Evolutionary conservation across 2,888 invertebrate genomes (phyloP).

Genomic region (Phortica okadai): DNA sequence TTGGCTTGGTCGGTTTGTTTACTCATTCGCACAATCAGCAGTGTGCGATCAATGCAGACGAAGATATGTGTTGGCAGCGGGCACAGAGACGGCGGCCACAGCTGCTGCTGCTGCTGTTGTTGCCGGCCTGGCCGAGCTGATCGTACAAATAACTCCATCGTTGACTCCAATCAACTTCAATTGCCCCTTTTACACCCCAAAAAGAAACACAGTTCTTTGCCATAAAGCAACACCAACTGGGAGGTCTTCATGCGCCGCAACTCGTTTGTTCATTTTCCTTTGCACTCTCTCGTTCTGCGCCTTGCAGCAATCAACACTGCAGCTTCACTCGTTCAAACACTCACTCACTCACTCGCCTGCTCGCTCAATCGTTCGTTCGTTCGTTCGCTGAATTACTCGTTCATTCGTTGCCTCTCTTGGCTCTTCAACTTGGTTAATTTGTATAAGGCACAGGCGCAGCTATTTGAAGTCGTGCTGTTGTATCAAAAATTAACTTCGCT

Average conservation of each 20-base stretch:
- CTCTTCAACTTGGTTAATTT: conserved; percentile 19
- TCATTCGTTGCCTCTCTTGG: neutral
- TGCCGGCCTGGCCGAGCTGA: conserved; percentile 54
- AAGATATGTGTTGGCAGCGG: conserved; percentile 41
- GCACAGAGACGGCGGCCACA: conserved; percentile 33
- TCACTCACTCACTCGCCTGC: neutral
- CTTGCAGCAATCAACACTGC: conserved; percentile 32
- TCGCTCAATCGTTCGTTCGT: neutral
- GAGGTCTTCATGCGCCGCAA: conserved; percentile 49
- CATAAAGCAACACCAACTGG: conserved; percentile 52
- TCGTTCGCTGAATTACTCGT: neutral
- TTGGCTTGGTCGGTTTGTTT: conserved; percentile 13
- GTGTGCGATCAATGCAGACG: conserved; percentile 16
- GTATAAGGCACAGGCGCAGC: neutral
- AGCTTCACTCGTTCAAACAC: neutral
- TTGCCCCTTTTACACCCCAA: conserved; percentile 37
- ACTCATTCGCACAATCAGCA: conserved; percentile 36
- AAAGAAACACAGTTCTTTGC: neutral
- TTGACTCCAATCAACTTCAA: conserved; percentile 69
- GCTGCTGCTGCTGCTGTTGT: conserved; percentile 16
- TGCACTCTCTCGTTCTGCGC: conserved; percentile 25
- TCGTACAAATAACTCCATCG: conserved; percentile 71
- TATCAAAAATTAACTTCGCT: conserved; percentile 59
- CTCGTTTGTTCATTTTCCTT: neutral
- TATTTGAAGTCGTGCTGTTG: conserved; percentile 25